These are phyloP conservation scores for Pyrrhosoma nymphula DNA, from an alignment of 2,888 invertebrate species.

Conservation along the genomic window DNA sequence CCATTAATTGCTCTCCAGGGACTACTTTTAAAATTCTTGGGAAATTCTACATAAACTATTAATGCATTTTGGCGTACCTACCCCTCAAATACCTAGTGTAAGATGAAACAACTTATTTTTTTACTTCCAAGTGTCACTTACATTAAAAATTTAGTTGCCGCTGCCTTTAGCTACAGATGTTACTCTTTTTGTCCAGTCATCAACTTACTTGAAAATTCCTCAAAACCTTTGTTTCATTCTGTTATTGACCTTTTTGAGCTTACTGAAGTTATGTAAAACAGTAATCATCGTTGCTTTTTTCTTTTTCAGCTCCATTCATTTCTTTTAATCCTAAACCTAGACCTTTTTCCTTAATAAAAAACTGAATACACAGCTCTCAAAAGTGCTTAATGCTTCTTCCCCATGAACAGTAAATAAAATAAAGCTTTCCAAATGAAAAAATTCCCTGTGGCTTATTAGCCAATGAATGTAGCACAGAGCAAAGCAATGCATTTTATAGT, in stretches of 20 bases:
- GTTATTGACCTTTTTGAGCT: background rate
- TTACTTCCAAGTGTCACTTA: background rate
- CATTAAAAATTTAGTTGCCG: background rate
- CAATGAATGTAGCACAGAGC: conserved; percentile 54
- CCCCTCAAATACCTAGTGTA: background rate
- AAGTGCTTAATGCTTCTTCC: conserved; percentile 70
- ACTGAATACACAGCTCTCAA: conserved; percentile 73
- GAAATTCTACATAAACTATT: background rate
- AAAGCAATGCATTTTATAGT: conserved; percentile 36
- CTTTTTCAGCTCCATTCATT: conserved; percentile 80
- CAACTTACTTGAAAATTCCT: background rate
- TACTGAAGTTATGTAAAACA: background rate
- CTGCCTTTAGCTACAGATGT: background rate
- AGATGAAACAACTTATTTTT: background rate
- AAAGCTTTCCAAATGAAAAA: conserved; percentile 70
- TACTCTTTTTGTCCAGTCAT: background rate
- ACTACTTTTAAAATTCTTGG: background rate
- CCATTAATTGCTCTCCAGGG: too few relatives aligned
- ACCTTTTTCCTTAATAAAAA: conserved; percentile 80
- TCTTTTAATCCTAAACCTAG: conserved; percentile 82
- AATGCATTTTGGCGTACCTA: background rate
- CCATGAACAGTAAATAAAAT: conserved; percentile 75
- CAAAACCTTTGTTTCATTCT: background rate
- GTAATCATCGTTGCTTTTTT: conserved; percentile 75
- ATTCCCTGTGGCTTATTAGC: conserved; percentile 17